Conservation (phyloP, 2,888 invertebrate genomes). For the Apodemia arnacis region DNA sequence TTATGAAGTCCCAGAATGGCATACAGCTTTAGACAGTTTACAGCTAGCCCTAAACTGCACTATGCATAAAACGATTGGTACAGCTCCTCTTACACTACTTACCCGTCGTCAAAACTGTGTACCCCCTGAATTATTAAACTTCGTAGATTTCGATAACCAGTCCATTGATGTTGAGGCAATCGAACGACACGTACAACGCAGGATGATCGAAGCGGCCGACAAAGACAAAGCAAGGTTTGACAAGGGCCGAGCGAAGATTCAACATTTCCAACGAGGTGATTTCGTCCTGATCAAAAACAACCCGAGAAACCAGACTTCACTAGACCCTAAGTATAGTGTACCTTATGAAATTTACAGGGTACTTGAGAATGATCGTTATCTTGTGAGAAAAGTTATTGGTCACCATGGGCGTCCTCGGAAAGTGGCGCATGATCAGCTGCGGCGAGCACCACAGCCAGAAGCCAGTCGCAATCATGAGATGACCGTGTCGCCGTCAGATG, state of each 20-base stretch:
- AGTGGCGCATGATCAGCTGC: neutral
- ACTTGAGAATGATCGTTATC: neutral
- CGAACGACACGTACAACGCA: neutral
- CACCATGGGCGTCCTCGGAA: neutral
- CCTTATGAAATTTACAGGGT: neutral
- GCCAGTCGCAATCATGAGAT: neutral
- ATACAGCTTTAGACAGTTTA: no score
- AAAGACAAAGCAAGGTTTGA: neutral
- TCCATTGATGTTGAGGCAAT: no score
- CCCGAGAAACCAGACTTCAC: neutral
- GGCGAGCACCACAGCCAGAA: conserved; percentile 13
- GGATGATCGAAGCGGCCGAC: neutral
- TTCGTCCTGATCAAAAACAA: neutral
- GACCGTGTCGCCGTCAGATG: conserved; percentile 9
- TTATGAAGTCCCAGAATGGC: no score
- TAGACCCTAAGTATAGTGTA: neutral
- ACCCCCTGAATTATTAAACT: no score
- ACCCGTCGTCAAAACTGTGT: no score
- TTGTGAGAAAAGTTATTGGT: neutral
- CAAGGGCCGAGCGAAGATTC: no score
- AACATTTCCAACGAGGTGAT: no score
- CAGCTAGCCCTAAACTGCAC: no score
- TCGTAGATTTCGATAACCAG: no score
- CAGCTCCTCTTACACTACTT: no score
- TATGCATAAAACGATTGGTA: no score